Percentiles rank a stretch among this genome's conserved stretches.
Evolutionary conservation across 2,113 vertebrate genomes (phyloP).

Genomic region (Myxocyprinus asiaticus): DNA sequence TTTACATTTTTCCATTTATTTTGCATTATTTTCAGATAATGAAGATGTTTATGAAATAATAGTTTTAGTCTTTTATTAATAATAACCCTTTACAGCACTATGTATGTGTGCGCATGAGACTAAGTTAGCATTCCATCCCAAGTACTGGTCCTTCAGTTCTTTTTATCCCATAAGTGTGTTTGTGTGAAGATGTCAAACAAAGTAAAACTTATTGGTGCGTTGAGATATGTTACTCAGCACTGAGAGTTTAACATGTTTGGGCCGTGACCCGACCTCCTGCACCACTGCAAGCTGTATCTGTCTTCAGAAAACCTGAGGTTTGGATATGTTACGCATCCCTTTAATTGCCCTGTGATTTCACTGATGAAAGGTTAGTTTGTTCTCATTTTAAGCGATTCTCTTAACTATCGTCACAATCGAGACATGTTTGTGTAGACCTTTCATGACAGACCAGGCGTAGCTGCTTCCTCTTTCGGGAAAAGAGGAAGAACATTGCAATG

Average conservation of each 20-base stretch:
- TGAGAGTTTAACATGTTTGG: neutral
- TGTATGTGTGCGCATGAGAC: neutral
- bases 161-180: neutral
- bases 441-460: slow-evolving; percentile 16
- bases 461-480: slow-evolving; percentile 40
- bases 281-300: too few relatives aligned
- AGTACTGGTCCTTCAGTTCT: neutral
- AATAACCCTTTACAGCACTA: neutral
- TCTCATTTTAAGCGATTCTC: neutral
- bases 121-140: too few relatives aligned
- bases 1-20: too few relatives aligned
- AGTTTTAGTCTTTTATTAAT: neutral
- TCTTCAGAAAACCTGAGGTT: neutral
- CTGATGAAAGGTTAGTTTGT: neutral
- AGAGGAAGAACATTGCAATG: slow-evolving; percentile 23
- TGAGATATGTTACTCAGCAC: neutral
- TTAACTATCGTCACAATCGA: slow-evolving; percentile 7
- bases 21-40: too few relatives aligned
- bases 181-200: neutral
- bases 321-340: neutral
- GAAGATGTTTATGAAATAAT: too few relatives aligned
- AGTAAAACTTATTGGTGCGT: neutral
- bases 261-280: neutral
- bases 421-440: neutral
- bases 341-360: neutral